phyloP scores from a whole-genome alignment of 2,888 invertebrate genomes.

The Alsophila aescularia region DNA sequence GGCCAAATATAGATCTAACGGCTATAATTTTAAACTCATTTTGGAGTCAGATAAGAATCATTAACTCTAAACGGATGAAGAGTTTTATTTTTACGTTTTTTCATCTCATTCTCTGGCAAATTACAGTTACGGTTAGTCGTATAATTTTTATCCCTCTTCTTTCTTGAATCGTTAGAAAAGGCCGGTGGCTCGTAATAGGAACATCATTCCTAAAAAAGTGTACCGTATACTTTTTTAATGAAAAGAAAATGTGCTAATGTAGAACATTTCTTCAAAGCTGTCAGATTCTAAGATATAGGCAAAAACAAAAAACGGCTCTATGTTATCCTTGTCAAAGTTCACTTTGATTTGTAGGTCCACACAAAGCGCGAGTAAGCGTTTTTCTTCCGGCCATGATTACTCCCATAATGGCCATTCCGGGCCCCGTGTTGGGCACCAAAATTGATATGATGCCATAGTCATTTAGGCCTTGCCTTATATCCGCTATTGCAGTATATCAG shows the following conservation, averaged over 20 bases:
- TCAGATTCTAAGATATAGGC: neutral
- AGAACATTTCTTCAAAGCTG: slow-evolving; percentile 5
- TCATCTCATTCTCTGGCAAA: slow-evolving; percentile 25
- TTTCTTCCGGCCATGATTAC: slow-evolving; percentile 14
- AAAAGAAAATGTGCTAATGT: slow-evolving; percentile 17
- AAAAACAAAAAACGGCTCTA: neutral
- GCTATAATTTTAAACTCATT: slow-evolving; percentile 42
- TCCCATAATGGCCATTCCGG: slow-evolving; percentile 17
- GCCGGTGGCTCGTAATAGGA: slow-evolving; percentile 22
- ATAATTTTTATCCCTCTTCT: slow-evolving; percentile 37
- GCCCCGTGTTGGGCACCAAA: slow-evolving; percentile 38
- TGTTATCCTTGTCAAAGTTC: neutral
- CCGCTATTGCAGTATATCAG: too few species aligned
- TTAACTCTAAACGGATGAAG: slow-evolving; percentile 38
- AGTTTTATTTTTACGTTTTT: slow-evolving; percentile 30
- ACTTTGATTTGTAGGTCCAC: slow-evolving; percentile 1
- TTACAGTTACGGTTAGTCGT: slow-evolving; percentile 35
- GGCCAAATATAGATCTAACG: slow-evolving; percentile 32
- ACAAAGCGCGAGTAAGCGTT: slow-evolving; percentile 10
- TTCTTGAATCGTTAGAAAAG: slow-evolving; percentile 25
- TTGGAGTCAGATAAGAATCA: slow-evolving; percentile 31
- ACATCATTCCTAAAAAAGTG: slow-evolving; percentile 17
- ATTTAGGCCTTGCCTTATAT: slow-evolving; percentile 40
- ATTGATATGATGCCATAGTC: slow-evolving; percentile 37
- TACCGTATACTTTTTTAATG: slow-evolving; percentile 12